Conservation (phyloP, 2,797 vertebrate genomes). For the Poecilia wingei region DNA sequence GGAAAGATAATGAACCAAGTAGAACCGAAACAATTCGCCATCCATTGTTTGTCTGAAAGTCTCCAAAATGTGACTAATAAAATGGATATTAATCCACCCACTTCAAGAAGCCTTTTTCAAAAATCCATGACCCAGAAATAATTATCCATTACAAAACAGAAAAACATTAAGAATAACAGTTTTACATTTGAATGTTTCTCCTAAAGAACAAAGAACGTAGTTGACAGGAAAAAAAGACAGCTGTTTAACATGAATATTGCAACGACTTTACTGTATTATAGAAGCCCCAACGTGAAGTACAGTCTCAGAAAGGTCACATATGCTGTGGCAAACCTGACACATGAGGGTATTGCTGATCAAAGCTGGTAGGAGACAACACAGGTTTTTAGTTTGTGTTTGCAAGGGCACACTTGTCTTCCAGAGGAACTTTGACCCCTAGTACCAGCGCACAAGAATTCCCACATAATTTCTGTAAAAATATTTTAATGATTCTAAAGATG, state of each 20-base stretch:
- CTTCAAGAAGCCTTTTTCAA: background rate
- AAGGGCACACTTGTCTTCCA: background rate
- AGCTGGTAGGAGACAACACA: background rate
- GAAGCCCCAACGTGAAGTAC: background rate
- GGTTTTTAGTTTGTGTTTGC: background rate
- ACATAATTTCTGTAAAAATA: background rate
- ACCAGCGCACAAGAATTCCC: background rate
- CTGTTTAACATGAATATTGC: background rate
- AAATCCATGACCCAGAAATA: background rate
- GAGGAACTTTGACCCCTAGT: background rate
- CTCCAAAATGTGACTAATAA: background rate
- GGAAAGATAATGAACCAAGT: slow-evolving; percentile 23
- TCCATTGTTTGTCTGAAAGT: background rate
- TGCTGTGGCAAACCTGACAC: background rate
- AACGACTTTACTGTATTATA: background rate
- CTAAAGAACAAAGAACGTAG: background rate
- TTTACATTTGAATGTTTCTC: background rate
- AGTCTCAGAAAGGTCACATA: background rate
- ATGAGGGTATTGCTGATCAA: background rate
- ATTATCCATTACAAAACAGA: background rate
- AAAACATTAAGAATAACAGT: background rate
- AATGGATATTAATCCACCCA: background rate
- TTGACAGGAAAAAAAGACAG: background rate
- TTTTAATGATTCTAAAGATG: background rate
- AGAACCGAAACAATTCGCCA: background rate